Base-by-base conservation (phyloP, 2,888 invertebrate genomes). In the Mesoligia furuncula region DNA sequence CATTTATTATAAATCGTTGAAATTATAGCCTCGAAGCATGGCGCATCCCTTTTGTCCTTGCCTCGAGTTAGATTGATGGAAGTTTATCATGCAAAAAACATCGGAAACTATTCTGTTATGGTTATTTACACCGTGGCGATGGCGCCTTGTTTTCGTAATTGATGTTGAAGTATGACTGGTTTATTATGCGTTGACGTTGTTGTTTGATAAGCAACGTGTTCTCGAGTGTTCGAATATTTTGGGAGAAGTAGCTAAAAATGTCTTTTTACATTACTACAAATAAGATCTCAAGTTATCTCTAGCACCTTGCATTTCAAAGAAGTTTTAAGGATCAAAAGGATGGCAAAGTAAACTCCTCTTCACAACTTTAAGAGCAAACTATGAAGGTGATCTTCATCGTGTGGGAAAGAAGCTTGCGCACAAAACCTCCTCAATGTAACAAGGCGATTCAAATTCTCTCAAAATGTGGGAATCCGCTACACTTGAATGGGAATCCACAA, bases 1-100 rank as follows among this genome's bases (percentile, higher is more conserved):
- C 90, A 90, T 92, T 93, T 92, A 90, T 92, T 89, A 91, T 90
- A 92, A 92, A 91, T 91, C 89, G 88, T 89, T 85, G 88, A 92
- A 93, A 92, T 93, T 93, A 93, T 91, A 91, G 87, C 87, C 86
- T 83, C 87, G 73, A 81, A 83, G 78, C 81, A 83, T 86, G 84
- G 83, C 82, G 88, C 84, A 85, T 86, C 86, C 83, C 84, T 87
- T 90, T 91, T 90, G 89, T 90, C 89, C 88, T 88, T 85, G 76
- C 71, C 70, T 85, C 68, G 65, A 61, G 27, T 87, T 73, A 84
- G 81, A 88, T 85, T 88, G 87, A 87, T 87, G 66, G 77, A 82
- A 80, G 77, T 82, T 82, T 64, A 83, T 84, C 83, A 80, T 77
- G 42, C 61, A 80, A 79, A 83, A 87, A 85, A 82, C 78, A 84